Percentiles rank a stretch among this genome's conserved stretches.
Evolutionary conservation across 2,797 vertebrate species (phyloP).

Genomic region (Microchirus variegatus): DNA sequence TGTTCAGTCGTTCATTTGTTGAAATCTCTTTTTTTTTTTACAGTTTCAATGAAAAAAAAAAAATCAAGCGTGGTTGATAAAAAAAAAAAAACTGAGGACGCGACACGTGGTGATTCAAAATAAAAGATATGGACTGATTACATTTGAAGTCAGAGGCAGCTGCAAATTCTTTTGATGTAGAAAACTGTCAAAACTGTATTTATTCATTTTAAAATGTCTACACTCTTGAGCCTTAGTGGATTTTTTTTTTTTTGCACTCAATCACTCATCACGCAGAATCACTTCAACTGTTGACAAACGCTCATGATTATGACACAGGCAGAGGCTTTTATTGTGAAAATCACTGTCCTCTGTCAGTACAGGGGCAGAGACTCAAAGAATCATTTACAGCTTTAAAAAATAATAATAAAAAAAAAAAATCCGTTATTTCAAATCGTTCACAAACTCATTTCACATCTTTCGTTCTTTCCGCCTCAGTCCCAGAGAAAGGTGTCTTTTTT

Average conservation of each 20-base stretch:
- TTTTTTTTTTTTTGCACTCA: no score
- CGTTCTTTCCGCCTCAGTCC: constrained; percentile 31
- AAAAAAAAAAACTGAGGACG: constrained; percentile 2
- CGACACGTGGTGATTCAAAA: constrained; percentile 7
- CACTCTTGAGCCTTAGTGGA: no score
- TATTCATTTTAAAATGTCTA: no score
- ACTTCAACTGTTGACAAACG: no score
- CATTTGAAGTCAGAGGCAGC: constrained; percentile 40
- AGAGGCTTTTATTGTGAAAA: no score
- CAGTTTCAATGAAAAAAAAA: constrained; percentile 13
- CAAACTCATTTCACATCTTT: constrained; percentile 12
- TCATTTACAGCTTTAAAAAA: constrained; percentile 43
- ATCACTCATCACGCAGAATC: no score
- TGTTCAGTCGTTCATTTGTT: constrained; percentile 13
- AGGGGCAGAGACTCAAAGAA: not conserved
- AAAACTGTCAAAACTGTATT: no score
- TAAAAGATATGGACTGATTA: constrained; percentile 15
- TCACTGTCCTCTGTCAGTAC: no score
- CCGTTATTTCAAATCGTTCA: constrained; percentile 4
- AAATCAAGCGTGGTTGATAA: constrained; percentile 19
- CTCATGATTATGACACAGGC: no score
- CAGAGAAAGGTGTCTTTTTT: constrained; percentile 25
- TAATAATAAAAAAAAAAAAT: no score
- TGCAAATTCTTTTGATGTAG: constrained; percentile 18
- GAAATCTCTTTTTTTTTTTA: constrained; percentile 26